These are phyloP conservation scores for Atethmia centrago DNA, from an alignment of 2,888 invertebrate species.

Conservation along the genomic window DNA sequence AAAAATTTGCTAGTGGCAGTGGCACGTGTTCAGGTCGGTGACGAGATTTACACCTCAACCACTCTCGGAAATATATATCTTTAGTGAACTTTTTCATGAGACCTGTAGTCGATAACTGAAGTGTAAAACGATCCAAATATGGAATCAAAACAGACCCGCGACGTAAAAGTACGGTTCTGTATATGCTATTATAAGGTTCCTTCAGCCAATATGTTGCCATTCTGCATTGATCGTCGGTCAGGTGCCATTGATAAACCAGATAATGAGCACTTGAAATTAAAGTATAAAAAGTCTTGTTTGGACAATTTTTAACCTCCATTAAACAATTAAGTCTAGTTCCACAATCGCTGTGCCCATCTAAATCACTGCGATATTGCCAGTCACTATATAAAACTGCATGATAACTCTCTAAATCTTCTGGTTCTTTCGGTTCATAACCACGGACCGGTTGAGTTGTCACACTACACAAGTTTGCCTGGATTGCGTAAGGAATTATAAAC, in stretches of 20 bases:
- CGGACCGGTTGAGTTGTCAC: conserved; percentile 66
- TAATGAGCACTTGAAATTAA: conserved; percentile 58
- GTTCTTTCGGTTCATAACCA: conserved; percentile 58
- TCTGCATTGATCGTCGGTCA: conserved; percentile 62
- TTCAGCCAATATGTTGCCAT: conserved; percentile 56
- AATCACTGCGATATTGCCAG: background rate
- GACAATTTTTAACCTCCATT: conserved; percentile 43
- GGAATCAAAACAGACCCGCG: conserved; percentile 68
- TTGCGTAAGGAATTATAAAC: conserved; percentile 68
- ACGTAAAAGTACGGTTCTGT: conserved; percentile 68
- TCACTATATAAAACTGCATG: conserved; percentile 51
- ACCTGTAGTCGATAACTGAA: conserved; percentile 55
- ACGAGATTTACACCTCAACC: conserved; percentile 60
- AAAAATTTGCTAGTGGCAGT: conserved; percentile 56
- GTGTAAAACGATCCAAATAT: conserved; percentile 51
- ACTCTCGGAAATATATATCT: conserved; percentile 50
- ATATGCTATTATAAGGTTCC: conserved; percentile 53
- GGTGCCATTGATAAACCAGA: conserved; percentile 56
- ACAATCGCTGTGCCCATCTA: conserved; percentile 47
- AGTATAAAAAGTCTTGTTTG: conserved; percentile 62
- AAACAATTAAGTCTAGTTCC: conserved; percentile 65
- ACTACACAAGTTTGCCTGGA: conserved; percentile 69
- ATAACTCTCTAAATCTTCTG: conserved; percentile 57
- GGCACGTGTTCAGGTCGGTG: conserved; percentile 10
- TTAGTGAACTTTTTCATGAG: conserved; percentile 51